Evolutionary conservation across 2,113 vertebrate genomes (phyloP).

Genomic region (Siphamia tubifer): DNA sequence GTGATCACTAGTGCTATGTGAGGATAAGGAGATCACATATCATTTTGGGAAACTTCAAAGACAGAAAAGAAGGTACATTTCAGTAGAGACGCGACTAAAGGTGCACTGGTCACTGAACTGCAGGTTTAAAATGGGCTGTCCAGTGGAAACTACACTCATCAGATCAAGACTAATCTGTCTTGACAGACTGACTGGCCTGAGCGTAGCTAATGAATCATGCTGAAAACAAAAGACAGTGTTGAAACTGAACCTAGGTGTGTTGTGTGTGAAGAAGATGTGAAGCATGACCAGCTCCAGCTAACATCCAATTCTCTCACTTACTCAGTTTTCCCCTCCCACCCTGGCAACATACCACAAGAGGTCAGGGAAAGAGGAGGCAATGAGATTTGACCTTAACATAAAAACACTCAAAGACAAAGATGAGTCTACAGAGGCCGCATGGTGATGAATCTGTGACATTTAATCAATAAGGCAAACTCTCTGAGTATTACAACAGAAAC

Average conservation of each 20-base stretch:
- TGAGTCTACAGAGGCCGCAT: neutral
- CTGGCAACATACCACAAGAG: neutral
- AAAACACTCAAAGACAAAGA: slow-evolving; percentile 1
- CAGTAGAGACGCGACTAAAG: neutral
- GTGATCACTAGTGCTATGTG: neutral
- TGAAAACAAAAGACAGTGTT: slow-evolving; percentile 12
- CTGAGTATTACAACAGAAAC: neutral
- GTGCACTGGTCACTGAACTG: neutral
- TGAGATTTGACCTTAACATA: slow-evolving; percentile 1
- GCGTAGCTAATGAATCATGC: slow-evolving; percentile 20
- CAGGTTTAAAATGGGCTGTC: neutral
- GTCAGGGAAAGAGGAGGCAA: slow-evolving; percentile 32
- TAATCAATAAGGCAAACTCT: neutral
- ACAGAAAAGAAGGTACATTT: neutral
- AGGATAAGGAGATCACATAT: neutral
- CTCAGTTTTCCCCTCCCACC: slow-evolving; percentile 18
- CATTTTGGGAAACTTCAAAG: neutral
- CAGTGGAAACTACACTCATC: slow-evolving; percentile 37
- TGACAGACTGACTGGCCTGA: slow-evolving; percentile 21
- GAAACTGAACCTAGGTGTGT: slow-evolving; percentile 15
- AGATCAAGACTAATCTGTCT: slow-evolving; percentile 48
- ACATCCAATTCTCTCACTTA: neutral
- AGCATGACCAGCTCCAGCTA: slow-evolving; percentile 9
- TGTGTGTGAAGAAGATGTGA: slow-evolving; percentile 2
- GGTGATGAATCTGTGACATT: slow-evolving; percentile 24